phyloP scores from a whole-genome alignment of 2,888 invertebrate genomes.

The Macaria liturata region DNA sequence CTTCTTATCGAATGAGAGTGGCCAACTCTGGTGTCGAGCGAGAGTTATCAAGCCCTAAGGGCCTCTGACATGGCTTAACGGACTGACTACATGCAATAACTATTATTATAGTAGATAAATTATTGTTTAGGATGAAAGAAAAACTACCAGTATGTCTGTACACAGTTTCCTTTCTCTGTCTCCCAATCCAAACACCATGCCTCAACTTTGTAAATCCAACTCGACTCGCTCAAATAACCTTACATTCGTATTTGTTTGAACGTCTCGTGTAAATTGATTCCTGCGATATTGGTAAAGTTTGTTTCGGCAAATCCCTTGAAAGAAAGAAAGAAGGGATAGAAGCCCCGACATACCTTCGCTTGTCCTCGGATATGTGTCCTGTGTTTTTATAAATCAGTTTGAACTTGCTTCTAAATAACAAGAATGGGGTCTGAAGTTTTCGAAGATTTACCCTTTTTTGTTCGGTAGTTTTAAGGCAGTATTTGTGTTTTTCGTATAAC shows the following conservation, averaged over 20 bases:
- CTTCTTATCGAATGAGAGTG: no score
- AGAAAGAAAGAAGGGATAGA: conserved; percentile 42
- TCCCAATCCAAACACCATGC: not conserved
- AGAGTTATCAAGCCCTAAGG: no score
- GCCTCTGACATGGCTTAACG: no score
- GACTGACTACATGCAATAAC: no score
- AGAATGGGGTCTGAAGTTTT: conserved; percentile 20
- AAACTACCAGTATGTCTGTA: no score
- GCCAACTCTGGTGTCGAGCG: no score
- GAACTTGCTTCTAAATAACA: conserved; percentile 29
- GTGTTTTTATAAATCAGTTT: conserved; percentile 45
- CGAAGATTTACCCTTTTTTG: conserved; percentile 10
- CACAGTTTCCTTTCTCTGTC: no score
- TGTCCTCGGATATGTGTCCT: conserved; percentile 49
- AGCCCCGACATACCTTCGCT: conserved; percentile 47
- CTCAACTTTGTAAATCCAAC: conserved; percentile 19
- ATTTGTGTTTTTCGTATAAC: not conserved
- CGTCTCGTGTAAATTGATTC: conserved; percentile 63
- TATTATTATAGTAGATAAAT: no score
- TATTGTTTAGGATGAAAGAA: no score
- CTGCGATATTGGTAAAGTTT: conserved; percentile 68
- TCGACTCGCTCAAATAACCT: conserved; percentile 31
- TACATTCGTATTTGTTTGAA: conserved; percentile 46
- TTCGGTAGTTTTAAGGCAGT: conserved; percentile 9
- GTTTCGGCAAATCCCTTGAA: conserved; percentile 53